Conservation (phyloP, 2,113 vertebrate species). For the Mustela nigripes region DNA sequence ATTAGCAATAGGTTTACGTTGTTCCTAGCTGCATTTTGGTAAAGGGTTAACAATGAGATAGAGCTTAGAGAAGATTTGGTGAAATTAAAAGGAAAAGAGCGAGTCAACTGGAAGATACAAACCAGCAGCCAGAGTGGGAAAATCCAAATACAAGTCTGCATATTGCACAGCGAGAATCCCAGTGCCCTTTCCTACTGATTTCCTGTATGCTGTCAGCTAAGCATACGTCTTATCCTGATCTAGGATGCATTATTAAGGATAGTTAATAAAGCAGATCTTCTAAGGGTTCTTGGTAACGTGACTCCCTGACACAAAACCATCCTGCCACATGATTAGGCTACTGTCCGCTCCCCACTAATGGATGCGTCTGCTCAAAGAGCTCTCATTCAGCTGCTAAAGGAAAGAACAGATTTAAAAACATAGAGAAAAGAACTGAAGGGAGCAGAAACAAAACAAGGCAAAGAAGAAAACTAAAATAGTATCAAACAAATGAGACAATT, state of each 20-base stretch:
- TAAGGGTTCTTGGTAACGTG: background rate
- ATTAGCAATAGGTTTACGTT: background rate
- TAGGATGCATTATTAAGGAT: background rate
- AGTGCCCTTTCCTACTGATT: background rate
- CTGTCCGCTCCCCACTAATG: background rate
- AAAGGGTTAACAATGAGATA: background rate
- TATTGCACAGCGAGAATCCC: background rate
- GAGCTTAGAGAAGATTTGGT: background rate
- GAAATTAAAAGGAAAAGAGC: background rate
- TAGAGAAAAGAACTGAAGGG: background rate
- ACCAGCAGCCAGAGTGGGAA: background rate
- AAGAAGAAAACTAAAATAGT: background rate
- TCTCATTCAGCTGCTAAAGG: background rate
- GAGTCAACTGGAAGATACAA: background rate
- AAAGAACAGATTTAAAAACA: background rate
- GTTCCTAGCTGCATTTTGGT: background rate
- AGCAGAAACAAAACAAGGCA: background rate
- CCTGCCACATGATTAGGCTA: background rate
- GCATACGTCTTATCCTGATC: fast-evolving
- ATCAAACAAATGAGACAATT: background rate
- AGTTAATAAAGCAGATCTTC: background rate
- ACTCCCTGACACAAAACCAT: background rate
- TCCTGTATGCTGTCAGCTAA: too few species aligned
- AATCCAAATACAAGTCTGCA: background rate
- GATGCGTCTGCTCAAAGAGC: background rate